Conservation (phyloP, 1,140 invertebrate genomes). For the Lysiphlebus fabarum region DNA sequence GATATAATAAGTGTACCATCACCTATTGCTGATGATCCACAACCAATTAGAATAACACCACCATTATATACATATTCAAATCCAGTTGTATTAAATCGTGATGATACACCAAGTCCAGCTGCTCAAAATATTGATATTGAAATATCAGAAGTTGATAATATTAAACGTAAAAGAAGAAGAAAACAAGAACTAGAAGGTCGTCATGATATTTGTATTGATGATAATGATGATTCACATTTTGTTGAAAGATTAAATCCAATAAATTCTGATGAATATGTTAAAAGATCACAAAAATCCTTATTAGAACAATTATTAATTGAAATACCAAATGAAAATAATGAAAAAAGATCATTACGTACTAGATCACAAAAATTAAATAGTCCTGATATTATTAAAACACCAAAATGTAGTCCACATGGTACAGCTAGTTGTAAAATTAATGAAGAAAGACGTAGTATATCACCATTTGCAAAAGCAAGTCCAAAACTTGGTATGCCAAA, state of each 20-base stretch:
- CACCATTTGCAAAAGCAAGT: slow-evolving; percentile 52
- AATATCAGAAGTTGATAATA: slow-evolving; percentile 41
- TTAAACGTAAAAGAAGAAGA: slow-evolving; percentile 48
- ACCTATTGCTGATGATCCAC: slow-evolving; percentile 61
- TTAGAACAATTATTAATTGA: slow-evolving; percentile 75
- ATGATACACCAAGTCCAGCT: slow-evolving; percentile 57
- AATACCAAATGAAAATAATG: slow-evolving; percentile 65
- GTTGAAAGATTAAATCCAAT: slow-evolving; percentile 45
- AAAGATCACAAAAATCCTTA: slow-evolving; percentile 59
- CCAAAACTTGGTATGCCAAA: slow-evolving; percentile 43
- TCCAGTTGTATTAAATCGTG: slow-evolving; percentile 58
- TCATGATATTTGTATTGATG: slow-evolving; percentile 52
- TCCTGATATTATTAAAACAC: slow-evolving; percentile 62
- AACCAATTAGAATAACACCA: slow-evolving; percentile 68
- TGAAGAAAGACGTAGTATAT: slow-evolving; percentile 50
- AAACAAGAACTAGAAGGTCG: slow-evolving; percentile 56
- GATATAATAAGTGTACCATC: slow-evolving; percentile 44
- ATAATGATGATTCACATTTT: slow-evolving; percentile 47
- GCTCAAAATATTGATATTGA: slow-evolving; percentile 48
- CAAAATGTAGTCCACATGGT: slow-evolving; percentile 60
- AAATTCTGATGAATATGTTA: slow-evolving; percentile 44
- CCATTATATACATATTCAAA: slow-evolving; percentile 76
- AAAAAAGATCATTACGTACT: slow-evolving; percentile 62
- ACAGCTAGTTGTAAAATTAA: slow-evolving; percentile 17
- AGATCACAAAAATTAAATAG: slow-evolving; percentile 72